Conservation (phyloP, 1,140 invertebrate species). For the Formica exsecta region DNA sequence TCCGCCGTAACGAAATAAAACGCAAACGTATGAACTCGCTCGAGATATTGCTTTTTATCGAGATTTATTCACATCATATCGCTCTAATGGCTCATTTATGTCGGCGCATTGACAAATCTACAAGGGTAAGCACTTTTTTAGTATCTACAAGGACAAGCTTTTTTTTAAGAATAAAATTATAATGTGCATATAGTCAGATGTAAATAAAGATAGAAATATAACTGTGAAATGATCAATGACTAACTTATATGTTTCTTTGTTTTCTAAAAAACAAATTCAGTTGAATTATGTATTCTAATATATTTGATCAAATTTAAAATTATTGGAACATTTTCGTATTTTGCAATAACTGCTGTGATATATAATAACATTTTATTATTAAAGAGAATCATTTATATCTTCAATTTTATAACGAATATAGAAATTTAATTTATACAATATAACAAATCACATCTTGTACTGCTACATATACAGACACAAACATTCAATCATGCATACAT, state of each 20-base stretch:
- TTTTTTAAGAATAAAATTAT: background rate
- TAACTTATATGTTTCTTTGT: background rate
- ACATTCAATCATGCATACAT: too few relatives aligned
- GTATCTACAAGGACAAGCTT: background rate
- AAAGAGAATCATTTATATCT: background rate
- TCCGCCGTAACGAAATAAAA: conserved; percentile 28
- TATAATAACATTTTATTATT: background rate
- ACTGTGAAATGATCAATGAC: background rate
- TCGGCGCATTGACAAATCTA: conserved; percentile 32
- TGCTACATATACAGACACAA: too few relatives aligned
- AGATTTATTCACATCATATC: conserved; percentile 48
- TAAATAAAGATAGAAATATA: background rate
- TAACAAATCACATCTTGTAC: background rate
- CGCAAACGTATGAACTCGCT: conserved; percentile 25
- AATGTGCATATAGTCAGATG: background rate
- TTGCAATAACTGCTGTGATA: background rate
- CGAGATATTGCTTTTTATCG: conserved; percentile 50
- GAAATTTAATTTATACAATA: background rate
- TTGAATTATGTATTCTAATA: background rate
- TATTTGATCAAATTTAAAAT: background rate
- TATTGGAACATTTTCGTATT: background rate
- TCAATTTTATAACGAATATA: background rate
- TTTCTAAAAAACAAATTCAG: background rate
- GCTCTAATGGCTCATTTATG: conserved; percentile 25
- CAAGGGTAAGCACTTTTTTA: conserved; percentile 14